Evolutionary conservation across 2,113 vertebrate genomes (phyloP).

Genomic region (Diglossa brunneiventris): DNA sequence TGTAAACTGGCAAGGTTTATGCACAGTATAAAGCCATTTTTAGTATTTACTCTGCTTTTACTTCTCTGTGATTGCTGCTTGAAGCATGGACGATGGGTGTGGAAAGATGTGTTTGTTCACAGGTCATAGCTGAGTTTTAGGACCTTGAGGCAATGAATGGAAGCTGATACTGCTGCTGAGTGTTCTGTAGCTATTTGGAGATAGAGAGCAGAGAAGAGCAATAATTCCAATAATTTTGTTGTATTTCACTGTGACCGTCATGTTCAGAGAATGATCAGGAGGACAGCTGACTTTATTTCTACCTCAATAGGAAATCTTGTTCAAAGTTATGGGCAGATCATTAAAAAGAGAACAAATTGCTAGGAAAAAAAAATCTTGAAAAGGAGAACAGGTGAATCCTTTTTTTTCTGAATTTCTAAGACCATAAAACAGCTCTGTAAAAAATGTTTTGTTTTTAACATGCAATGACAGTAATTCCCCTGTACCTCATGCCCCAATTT

Average conservation of each 20-base stretch:
- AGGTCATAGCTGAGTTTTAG: background rate
- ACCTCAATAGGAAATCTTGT: background rate
- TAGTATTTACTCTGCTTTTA: background rate
- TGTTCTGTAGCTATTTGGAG: background rate
- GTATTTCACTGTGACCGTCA: background rate
- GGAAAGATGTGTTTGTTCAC: background rate
- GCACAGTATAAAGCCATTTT: background rate
- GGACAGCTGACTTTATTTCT: background rate
- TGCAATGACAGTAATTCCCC: background rate
- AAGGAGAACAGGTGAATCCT: background rate
- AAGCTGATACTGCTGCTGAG: background rate
- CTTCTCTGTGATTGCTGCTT: background rate
- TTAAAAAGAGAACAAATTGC: background rate
- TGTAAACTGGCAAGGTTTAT: background rate
- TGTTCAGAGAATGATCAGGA: background rate
- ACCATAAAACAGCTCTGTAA: background rate
- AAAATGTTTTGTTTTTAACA: background rate
- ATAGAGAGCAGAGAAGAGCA: background rate
- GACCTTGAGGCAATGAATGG: background rate
- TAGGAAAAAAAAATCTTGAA: background rate
- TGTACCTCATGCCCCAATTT: background rate
- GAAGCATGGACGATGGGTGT: accelerated
- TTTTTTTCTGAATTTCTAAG: background rate
- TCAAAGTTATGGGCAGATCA: background rate
- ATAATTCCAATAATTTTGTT: background rate